Evolutionary conservation across 2,113 vertebrate species (phyloP), one percentile per base, ranked within the genome.

Genomic region (Lophius piscatorius): DNA sequence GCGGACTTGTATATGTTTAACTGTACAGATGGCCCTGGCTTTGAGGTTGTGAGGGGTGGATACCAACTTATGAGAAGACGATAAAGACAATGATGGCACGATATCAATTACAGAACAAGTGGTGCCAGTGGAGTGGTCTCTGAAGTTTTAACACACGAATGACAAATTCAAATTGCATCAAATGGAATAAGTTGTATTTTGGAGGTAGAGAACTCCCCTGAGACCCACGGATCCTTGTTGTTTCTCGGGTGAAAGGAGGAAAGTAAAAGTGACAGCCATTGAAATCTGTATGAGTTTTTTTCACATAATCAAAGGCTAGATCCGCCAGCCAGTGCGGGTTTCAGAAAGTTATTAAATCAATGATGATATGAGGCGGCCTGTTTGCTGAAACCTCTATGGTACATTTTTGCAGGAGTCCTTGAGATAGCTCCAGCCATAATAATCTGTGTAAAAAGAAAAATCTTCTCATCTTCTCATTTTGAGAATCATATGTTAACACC

Each of bases 381-480:
- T n/a, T n/a, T n/a, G n/a, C n/a, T n/a, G n/a, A n/a, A n/a, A n/a
- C n/a, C n/a, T n/a, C n/a, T n/a, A n/a, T n/a, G n/a, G n/a, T n/a
- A n/a, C n/a, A n/a, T n/a, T n/a, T n/a, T n/a, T n/a, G n/a, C 48
- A 58, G 42, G 44, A 76, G 69, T 81, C 84, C 77, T 85, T 86
- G 81, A 77, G 59, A 83, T 63, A 62, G 26, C 67, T 84, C 60
- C 80, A 74, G 74, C 49, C 63, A 44, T 59, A 69, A 78, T 63
- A 79, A 55, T 61, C 78, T 80, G 84, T 88, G 84, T 71, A 80
- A 85, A 86, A 80, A 82, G 70, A 83, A 72, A 61, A 77, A 62
- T 63, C 83, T 73, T 57, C 80, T 50, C 52, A 78, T 67, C n/a
- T 21, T 21, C 54, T 85, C 74, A 78, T 81, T 86, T 79, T 66